These are phyloP conservation scores for Petrocephalus microphthalmus DNA, from an alignment of 2,113 vertebrate species.

Conservation along the genomic window DNA sequence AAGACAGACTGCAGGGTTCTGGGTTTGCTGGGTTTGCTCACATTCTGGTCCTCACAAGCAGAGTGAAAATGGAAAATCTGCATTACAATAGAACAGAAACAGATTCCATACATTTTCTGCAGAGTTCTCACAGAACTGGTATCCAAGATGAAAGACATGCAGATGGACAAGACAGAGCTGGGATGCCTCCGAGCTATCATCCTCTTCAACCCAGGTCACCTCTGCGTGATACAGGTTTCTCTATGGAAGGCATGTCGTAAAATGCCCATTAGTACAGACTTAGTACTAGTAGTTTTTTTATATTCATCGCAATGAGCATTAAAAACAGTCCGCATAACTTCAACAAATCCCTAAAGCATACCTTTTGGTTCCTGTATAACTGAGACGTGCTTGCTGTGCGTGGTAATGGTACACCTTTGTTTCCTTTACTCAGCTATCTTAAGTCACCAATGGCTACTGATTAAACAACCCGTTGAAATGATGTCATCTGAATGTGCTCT, in stretches of 20 bases:
- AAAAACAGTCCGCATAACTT: not conserved
- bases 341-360: not conserved
- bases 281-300: not conserved
- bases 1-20: not conserved
- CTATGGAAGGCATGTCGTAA: not conserved
- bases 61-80: not conserved
- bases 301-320: not conserved
- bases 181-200: constrained; percentile 90
- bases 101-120: constrained; percentile 20
- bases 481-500: constrained; percentile 1
- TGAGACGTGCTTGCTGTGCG: not conserved
- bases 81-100: not conserved
- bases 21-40: not conserved
- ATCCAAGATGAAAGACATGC: constrained; percentile 88
- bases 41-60: not conserved
- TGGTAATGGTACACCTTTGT: not conserved
- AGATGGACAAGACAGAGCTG: constrained; percentile 60
- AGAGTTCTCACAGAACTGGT: constrained; percentile 92
- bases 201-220: constrained; percentile 86
- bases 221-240: not conserved
- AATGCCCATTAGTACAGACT: not conserved
- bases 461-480: not conserved
- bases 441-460: not conserved
- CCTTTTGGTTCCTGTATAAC: not conserved
- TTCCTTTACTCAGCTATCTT: not conserved